Percentiles rank a stretch among this genome's conserved stretches.
phyloP scores from a whole-genome alignment of 2,888 invertebrate species.

The Meghimatium bilineatum region DNA sequence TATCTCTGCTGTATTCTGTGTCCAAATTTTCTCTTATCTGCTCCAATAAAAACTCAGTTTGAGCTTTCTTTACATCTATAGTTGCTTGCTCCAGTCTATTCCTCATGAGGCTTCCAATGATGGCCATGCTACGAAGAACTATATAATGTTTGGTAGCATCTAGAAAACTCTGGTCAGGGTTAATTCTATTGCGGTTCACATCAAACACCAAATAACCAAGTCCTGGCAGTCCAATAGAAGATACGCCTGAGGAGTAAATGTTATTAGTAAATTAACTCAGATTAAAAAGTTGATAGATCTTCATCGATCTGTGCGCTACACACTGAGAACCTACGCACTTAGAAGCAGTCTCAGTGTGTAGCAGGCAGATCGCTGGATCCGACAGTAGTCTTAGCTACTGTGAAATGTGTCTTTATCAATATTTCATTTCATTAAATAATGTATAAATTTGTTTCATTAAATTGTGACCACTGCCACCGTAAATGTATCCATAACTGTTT shows the following conservation, averaged over 20 bases:
- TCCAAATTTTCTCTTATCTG: constrained; percentile 63
- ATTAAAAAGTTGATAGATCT: too few species aligned
- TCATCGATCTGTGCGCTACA: too few species aligned
- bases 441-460: too few species aligned
- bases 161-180: constrained; percentile 47
- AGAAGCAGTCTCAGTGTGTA: too few species aligned
- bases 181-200: constrained; percentile 44
- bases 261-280: too few species aligned
- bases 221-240: constrained; percentile 25
- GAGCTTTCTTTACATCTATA: constrained; percentile 60
- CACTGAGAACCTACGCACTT: too few species aligned
- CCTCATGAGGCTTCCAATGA: constrained; percentile 58
- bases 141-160: constrained; percentile 62
- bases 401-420: too few species aligned
- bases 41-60: constrained; percentile 64
- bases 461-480: too few species aligned
- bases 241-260: constrained; percentile 29
- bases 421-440: too few species aligned
- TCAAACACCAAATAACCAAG: constrained; percentile 40
- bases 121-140: constrained; percentile 58
- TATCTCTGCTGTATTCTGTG: constrained; percentile 68
- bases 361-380: too few species aligned
- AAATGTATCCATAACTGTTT: too few species aligned
- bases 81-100: constrained; percentile 62
- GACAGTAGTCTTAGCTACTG: too few species aligned